Conservation (phyloP, 2,888 invertebrate genomes). For the Vesta saturnalis region DNA sequence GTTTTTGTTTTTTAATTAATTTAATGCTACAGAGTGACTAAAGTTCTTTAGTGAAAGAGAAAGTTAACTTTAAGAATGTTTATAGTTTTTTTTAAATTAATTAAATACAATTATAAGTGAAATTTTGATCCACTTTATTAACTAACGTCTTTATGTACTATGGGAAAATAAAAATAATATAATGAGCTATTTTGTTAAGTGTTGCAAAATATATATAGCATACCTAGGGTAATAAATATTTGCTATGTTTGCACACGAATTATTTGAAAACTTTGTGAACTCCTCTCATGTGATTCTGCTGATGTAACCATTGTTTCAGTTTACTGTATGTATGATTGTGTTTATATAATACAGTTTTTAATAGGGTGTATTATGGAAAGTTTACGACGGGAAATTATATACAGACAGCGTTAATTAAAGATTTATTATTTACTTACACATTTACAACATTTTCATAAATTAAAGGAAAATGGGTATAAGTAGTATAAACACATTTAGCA, state of each 20-base stretch:
- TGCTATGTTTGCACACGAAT: neutral
- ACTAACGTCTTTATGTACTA: neutral
- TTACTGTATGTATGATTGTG: neutral
- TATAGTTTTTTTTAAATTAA: neutral
- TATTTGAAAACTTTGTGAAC: neutral
- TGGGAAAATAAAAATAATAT: constrained; percentile 2
- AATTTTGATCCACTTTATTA: constrained; percentile 2
- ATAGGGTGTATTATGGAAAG: neutral
- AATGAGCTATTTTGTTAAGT: neutral
- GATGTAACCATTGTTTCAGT: constrained; percentile 13
- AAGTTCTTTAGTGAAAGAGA: constrained; percentile 7
- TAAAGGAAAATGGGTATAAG: too few relatives aligned
- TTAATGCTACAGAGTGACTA: neutral
- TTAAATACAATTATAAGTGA: neutral
- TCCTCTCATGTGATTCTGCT: constrained; percentile 12
- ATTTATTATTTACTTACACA: too few relatives aligned
- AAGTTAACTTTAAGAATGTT: neutral
- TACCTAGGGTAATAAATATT: constrained; percentile 1
- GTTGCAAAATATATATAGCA: neutral
- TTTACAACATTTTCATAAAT: too few relatives aligned
- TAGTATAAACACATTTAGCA: too few relatives aligned
- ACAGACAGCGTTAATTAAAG: too few relatives aligned
- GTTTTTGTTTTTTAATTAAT: neutral
- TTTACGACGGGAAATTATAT: too few relatives aligned
- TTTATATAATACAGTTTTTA: constrained; percentile 1